Evolutionary conservation across 2,113 vertebrate species (phyloP).

Genomic region (Carassius gibelio): DNA sequence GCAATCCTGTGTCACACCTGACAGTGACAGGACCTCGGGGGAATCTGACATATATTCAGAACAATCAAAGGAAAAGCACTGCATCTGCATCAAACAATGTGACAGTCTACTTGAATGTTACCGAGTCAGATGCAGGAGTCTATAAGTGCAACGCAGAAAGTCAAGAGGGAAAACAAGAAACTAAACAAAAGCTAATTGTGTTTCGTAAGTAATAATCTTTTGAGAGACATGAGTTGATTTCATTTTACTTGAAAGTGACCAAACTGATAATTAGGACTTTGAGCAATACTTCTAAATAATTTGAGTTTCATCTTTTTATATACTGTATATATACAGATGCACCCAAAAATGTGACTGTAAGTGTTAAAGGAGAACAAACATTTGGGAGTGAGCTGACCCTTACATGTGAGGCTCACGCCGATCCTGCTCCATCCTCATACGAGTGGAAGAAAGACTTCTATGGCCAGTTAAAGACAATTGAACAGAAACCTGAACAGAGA

Average conservation of each 20-base stretch:
- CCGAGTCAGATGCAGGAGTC: neutral
- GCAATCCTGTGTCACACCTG: slow-evolving; percentile 26
- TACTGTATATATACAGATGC: slow-evolving; percentile 53
- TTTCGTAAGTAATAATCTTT: slow-evolving; percentile 42
- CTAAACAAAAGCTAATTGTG: slow-evolving; percentile 54
- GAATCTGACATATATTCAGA: neutral
- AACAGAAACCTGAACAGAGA: neutral
- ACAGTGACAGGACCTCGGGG: rapidly evolving
- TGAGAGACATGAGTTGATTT: neutral
- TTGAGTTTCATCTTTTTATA: neutral
- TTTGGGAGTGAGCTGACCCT: slow-evolving; percentile 58
- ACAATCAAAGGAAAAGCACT: neutral
- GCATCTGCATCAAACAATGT: neutral
- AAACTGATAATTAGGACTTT: neutral
- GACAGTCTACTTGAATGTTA: neutral
- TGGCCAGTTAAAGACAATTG: neutral
- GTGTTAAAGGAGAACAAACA: neutral
- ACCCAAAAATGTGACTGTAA: slow-evolving; percentile 54
- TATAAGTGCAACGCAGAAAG: slow-evolving; percentile 61
- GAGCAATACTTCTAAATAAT: neutral
- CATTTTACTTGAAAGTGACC: neutral
- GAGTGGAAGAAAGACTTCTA: slow-evolving; percentile 58
- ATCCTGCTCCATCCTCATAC: slow-evolving; percentile 41
- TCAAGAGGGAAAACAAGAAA: neutral
- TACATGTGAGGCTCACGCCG: slow-evolving; percentile 47